Evolutionary conservation across 1,140 invertebrate species (phyloP), one percentile per base, ranked within the genome.

Genomic region (Idris sp.): DNA sequence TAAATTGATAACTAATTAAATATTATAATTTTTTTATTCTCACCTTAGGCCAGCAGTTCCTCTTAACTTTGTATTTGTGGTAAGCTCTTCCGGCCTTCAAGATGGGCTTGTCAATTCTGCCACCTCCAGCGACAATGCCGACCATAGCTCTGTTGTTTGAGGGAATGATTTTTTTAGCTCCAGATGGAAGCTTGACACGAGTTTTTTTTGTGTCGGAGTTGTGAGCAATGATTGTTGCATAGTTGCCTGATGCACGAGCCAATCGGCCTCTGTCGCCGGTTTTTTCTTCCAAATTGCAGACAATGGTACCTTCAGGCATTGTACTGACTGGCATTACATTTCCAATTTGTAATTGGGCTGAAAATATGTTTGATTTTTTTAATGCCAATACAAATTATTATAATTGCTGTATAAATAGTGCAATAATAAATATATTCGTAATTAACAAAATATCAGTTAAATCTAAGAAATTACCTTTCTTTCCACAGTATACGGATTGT

Each of bases 281-380:
- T 88, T 99, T 99, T 87, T 99, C 97, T 89, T 99, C 98, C 75
- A 99, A 86, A 84, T 98, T 98, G 87, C 98, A 99, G 14, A 99
- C 93, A 83, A 99, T 97, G 9, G 98, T 99, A 92, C 98, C 98
- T 91, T 99, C 98, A 84, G 98, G 98, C 96, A 99, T 98, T 40
- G 91, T 89, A 78, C 97, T 97, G 78, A 99, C 92, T 19, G 98
- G 98, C 91, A 99, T 93, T 26, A 99, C 97, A 91, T 99, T 99
- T 64, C 97, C 97, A 83, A 96, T 93, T 83, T 94, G 92, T 2
- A 96, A 89, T 68, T 89, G 90, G 19, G 94, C 94, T 95, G 79
- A 83, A 89, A 87, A 80, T 53, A n/a, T n/a, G n/a, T n/a, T n/a
- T n/a, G n/a, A n/a, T n/a, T n/a, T n/a, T n/a, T n/a, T n/a, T n/a